These are phyloP conservation scores for Dendrocincla fuliginosa DNA, from an alignment of 2,797 vertebrate genomes.

Conservation along the genomic window DNA sequence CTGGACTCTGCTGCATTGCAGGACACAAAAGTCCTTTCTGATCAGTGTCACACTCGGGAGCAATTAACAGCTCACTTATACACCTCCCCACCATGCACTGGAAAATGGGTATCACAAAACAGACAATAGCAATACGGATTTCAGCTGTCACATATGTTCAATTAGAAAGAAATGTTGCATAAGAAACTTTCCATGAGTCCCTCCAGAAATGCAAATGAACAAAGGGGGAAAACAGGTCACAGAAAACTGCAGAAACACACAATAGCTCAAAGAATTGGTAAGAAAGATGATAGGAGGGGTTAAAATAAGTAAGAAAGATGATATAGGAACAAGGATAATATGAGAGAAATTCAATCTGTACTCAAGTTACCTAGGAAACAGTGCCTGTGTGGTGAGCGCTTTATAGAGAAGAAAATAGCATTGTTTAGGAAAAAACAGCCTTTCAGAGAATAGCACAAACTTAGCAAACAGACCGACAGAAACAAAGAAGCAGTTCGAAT, in stretches of 20 bases:
- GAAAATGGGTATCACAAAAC: background rate
- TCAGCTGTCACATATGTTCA: background rate
- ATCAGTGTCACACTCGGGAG: background rate
- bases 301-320: constrained; percentile 58
- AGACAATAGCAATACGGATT: background rate
- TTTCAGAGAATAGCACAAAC: constrained; percentile 38
- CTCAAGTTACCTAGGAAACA: constrained; percentile 70
- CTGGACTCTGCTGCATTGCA: background rate
- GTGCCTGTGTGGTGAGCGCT: background rate
- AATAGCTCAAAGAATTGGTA: background rate
- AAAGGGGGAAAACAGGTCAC: background rate
- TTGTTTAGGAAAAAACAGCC: constrained; percentile 53
- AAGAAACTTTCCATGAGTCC: background rate
- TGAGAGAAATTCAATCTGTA: constrained; percentile 51
- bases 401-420: background rate
- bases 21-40: background rate
- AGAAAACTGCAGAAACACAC: background rate
- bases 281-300: constrained; percentile 27
- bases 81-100: background rate
- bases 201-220: background rate
- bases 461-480: constrained; percentile 5
- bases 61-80: background rate
- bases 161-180: background rate
- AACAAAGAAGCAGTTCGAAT: constrained; percentile 36
- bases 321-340: constrained; percentile 55